Base-by-base conservation (phyloP, 92 coral and sea anemone genomes). In the Bergia sp. region DNA sequence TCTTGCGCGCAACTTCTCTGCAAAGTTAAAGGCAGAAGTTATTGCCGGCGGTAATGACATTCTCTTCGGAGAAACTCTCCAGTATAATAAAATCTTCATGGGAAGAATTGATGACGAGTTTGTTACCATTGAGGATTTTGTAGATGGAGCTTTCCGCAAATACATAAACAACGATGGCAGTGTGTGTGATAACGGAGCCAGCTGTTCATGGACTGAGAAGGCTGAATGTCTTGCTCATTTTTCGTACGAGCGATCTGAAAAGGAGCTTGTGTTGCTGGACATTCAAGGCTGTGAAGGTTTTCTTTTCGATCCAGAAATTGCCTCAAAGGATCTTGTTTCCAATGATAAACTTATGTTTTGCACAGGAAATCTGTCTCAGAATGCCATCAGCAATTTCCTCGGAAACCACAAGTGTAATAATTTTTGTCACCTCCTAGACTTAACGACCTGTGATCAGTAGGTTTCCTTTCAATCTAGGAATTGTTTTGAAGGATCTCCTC, bases 11-110 rank as follows among this genome's bases (percentile, higher is more conserved):
- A 80, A 80, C 64, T 80, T 80, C 65, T 42, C 84, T 80, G 84
- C 84, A 80, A 42, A 80, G 69, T 49, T 80, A 80, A 80, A 80
- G 84, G 61, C 20, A 80, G 85, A 81, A 66, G 86, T 81, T 16
- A 81, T 53, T 81, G 86, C 72, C 73, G 86, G 86, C 42, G 86
- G 86, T 66, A 55, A 53, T 9, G 86, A 82, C 86, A 57, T 57
- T 82, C 74, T 82, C 86, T 82, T 82, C 74, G 75, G 86, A 82
- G 75, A 82, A 9, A 82, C 74, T 82, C 86, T 81, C 76, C 86
- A 82, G 44, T 82, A 55, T 7, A 82, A 82, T 55, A 82, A 58
- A 58, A 82, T 77, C 15, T n/a, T 77, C 82, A 77, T 43, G 82
- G 64, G 82, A 45, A 77, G 37, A 77, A 44, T 44, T 77, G 86